A percentile compares a stretch with the other conserved stretches of the same genome.
Evolutionary conservation across 2,113 vertebrate genomes (phyloP).

Genomic region (Crotalus helleri): DNA sequence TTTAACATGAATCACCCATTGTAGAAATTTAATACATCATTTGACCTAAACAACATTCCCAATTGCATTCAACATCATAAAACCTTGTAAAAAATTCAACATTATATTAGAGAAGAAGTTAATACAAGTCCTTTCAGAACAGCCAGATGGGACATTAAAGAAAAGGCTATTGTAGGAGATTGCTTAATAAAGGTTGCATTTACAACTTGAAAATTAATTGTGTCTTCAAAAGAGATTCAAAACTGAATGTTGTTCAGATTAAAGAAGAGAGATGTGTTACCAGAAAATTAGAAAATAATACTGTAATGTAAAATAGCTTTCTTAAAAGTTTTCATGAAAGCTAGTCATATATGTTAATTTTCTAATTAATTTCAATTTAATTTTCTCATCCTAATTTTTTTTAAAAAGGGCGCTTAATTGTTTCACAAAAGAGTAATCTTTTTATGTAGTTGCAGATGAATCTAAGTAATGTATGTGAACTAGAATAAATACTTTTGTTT

Average conservation of each 20-base stretch:
- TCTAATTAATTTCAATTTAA: background rate
- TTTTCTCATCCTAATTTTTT: background rate
- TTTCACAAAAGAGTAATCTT: background rate
- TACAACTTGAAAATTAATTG: slow-evolving; percentile 24
- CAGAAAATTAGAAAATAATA: background rate
- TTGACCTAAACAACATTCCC: slow-evolving; percentile 47
- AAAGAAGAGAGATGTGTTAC: background rate
- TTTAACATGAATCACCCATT: background rate
- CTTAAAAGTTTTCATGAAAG: background rate
- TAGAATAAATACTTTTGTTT: background rate
- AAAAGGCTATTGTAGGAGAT: slow-evolving; percentile 34
- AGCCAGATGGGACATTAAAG: slow-evolving; percentile 19
- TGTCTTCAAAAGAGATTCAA: slow-evolving; percentile 24
- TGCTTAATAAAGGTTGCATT: slow-evolving; percentile 10
- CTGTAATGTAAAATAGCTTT: background rate
- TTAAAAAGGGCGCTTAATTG: background rate
- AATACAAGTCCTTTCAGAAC: slow-evolving; percentile 22
- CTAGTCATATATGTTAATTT: background rate
- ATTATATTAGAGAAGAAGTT: slow-evolving; percentile 42
- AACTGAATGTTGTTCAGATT: slow-evolving; percentile 7
- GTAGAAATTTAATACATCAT: slow-evolving; percentile 25
- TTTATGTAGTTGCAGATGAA: background rate
- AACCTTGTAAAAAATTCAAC: slow-evolving; percentile 44
- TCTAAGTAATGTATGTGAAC: background rate
- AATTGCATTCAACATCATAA: slow-evolving; percentile 41